Evolutionary conservation across 1,140 invertebrate genomes (phyloP).

Genomic region (Zaprionus kolodkinae): DNA sequence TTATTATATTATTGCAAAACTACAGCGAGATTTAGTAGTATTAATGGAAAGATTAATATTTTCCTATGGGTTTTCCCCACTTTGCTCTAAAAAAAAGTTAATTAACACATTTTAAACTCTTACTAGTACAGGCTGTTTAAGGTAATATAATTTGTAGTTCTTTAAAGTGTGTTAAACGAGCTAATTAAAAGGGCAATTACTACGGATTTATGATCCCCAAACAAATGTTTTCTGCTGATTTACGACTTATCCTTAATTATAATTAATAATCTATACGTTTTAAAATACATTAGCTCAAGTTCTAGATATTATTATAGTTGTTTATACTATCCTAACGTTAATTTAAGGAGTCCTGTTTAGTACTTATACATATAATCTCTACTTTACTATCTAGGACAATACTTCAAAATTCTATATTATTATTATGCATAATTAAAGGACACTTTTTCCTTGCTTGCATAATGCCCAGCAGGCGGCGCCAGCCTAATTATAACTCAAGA

Average conservation of each 20-base stretch:
- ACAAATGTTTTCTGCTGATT: not conserved
- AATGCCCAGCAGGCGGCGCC: slow-evolving; percentile 9
- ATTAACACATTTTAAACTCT: not conserved
- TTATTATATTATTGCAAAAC: not conserved
- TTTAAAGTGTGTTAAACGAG: not conserved
- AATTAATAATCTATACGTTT: not conserved
- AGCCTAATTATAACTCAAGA: slow-evolving; percentile 38
- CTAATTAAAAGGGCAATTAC: not conserved
- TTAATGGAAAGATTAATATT: not conserved
- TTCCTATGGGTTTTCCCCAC: too few relatives aligned
- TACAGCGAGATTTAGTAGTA: not conserved
- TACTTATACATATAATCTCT: not conserved
- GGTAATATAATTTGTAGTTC: not conserved
- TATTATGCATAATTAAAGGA: not conserved
- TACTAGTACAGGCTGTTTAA: not conserved
- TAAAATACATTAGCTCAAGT: too few relatives aligned
- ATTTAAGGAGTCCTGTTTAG: not conserved
- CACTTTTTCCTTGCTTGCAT: not conserved
- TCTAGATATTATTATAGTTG: not conserved
- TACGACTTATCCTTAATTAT: not conserved
- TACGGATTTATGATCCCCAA: not conserved
- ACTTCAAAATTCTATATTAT: not conserved
- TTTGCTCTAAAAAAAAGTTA: not conserved
- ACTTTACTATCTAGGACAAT: not conserved
- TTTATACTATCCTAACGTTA: not conserved